Base-by-base conservation (phyloP, 2,888 invertebrate species). In the Ophion ellenae region DNA sequence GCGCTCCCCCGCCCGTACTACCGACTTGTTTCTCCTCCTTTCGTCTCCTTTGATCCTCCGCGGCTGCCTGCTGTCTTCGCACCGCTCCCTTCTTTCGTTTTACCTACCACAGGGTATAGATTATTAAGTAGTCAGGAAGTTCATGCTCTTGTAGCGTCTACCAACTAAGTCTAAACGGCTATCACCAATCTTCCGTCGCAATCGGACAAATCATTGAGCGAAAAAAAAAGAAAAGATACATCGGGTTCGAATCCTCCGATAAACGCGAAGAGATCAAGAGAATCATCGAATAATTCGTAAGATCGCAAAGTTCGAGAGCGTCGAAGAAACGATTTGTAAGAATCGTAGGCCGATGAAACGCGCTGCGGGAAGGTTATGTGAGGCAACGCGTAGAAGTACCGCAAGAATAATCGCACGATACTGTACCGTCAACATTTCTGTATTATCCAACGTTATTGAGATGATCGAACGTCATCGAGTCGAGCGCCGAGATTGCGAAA, bases 41-140 rank as follows among this genome's bases (percentile, higher is more conserved):
- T 75, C 93, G 89, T 57, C 93, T 91, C 83, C 93, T 91, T 89
- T 93, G 93, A 88, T 94, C 93, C 89, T 93, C 94, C 86, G 91
- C 91, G 83, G 92, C 90, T 24, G 92, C 90, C 90, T 94, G 94
- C 89, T 94, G 94, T 89, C 91, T 94, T 88, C 93, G 92, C 94
- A 94, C 96, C 94, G 92, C 95, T 88, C 96, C 96, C 94, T 96
- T 96, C 95, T 96, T 96, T 93, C 96, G 94, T 93, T 96, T 96
- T 92, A 95, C 95, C 94, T 94, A 94, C 92, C 93, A 93, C 92
- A 93, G 91, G 91, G 91, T 90, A 91, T 88, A 92, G 92, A 92
- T 93, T 93, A 92, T 92, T 93, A 93, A 93, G 93, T 93, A 93
- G 93, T 93, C 93, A 91, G 92, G 92, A 93, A 93, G 92, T 92